These are phyloP conservation scores for Rhogogaster chlorosoma DNA, from an alignment of 2,888 invertebrate species.

Conservation along the genomic window DNA sequence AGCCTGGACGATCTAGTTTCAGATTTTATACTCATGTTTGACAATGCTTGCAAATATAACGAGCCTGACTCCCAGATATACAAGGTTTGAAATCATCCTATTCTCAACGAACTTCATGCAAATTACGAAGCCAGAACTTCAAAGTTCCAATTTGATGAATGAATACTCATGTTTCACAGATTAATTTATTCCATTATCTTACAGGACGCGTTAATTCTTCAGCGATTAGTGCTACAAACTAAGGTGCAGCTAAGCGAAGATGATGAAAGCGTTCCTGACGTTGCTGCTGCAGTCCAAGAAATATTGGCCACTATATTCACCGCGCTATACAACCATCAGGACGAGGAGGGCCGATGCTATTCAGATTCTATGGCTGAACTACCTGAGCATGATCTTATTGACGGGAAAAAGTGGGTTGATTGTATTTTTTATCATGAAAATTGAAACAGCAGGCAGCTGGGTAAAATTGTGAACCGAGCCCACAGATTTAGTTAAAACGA, in stretches of 20 bases:
- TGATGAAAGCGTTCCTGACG: conserved; percentile 93
- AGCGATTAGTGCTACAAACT: conserved; percentile 94
- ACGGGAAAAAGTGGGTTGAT: conserved; percentile 82
- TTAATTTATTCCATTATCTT: conserved; percentile 53
- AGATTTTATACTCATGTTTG: conserved; percentile 96
- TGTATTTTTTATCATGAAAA: background rate
- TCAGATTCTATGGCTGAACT: conserved; percentile 97
- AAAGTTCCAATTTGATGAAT: conserved; percentile 16
- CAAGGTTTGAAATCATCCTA: conserved; percentile 81
- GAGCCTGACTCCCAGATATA: conserved; percentile 98
- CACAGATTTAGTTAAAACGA: background rate
- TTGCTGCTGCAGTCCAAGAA: conserved; percentile 93
- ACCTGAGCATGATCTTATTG: conserved; percentile 89
- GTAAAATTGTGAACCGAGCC: background rate
- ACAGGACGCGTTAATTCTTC: conserved; percentile 93
- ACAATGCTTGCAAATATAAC: conserved; percentile 98
- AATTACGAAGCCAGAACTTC: background rate
- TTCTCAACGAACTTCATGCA: background rate
- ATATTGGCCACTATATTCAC: conserved; percentile 94
- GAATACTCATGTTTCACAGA: background rate
- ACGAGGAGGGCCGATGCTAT: conserved; percentile 97
- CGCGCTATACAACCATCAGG: conserved; percentile 96
- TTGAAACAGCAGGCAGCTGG: background rate
- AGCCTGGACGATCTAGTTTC: conserved; percentile 92
- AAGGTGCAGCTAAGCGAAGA: conserved; percentile 92